phyloP scores from a whole-genome alignment of 2,113 vertebrate genomes.

The Alethe diademata region DNA sequence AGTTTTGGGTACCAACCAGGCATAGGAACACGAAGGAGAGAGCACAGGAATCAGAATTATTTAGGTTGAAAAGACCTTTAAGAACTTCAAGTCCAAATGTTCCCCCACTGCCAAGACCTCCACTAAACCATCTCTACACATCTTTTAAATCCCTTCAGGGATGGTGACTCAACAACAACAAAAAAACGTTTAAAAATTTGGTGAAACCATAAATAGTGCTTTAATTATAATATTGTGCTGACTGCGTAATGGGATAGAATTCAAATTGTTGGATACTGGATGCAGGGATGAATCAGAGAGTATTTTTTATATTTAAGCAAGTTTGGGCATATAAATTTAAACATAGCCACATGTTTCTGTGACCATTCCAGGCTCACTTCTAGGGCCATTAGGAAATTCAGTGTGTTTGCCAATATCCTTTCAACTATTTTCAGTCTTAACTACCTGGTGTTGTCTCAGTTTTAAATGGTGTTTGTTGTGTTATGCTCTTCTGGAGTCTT shows the following conservation, averaged over 20 bases:
- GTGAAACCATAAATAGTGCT: background rate
- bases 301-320: background rate
- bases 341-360: background rate
- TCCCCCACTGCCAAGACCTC: background rate
- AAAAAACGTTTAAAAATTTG: background rate
- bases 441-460: background rate
- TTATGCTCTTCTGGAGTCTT: background rate
- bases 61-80: background rate
- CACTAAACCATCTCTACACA: background rate
- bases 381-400: background rate
- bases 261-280: background rate
- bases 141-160: background rate
- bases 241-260: background rate
- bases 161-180: background rate
- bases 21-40: accelerated
- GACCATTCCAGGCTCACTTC: background rate
- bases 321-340: background rate
- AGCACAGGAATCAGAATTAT: background rate
- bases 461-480: background rate
- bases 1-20: background rate
- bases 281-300: background rate
- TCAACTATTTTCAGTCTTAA: background rate
- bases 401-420: background rate
- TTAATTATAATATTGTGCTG: background rate
- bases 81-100: background rate